Evolutionary conservation across 2,797 vertebrate genomes (phyloP), one percentile per base, ranked within the genome.

Genomic region (Phataginus tricuspis): DNA sequence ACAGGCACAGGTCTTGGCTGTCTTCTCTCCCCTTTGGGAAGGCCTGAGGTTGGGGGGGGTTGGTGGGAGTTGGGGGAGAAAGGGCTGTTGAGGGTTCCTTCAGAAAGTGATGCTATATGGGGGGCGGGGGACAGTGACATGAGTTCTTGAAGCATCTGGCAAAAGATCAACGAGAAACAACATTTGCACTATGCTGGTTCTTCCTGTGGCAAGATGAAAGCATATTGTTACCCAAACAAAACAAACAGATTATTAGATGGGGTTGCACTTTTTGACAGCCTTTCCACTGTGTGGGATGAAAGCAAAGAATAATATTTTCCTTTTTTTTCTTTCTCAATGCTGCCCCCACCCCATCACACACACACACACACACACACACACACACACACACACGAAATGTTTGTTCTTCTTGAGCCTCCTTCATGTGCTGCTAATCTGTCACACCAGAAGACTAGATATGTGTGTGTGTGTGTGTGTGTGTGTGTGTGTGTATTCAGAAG

Each of bases 211-310:
- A 96, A 98, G 96, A 97, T 96, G 96, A 96, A 96, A 97, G 98
- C 84, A 96, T 83, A 98, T 98, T 98, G 98, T 98, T 97, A 98
- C 96, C 97, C 97, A 98, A 98, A 98, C 98, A 98, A 98, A 98
- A 98, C 97, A 23, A 93, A 34, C 86, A 77, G 75, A 71, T 95
- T 95, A 91, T 97, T 94, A 96, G 49, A 96, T 42, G 15, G 31
- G n/a, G 71, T 31, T 95, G 93, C 83, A 82, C 94, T 94, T 97
- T 87, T 87, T n/a, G 39, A 90, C 83, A 92, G 80, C 59, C 51
- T 77, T 82, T 96, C 64, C 68, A 84, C 39, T 10, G 59, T 34
- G 45, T 34, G 14, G 39, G 51, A 91, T 86, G 75, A 96, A 97
- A 77, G 95, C 66, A 25, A 51, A 90, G 92, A 64, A 57, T 37